A percentile compares a stretch with the other conserved stretches of the same genome.
Conservation (phyloP, 2,113 vertebrate species). For the Pangasianodon hypophthalmus region DNA sequence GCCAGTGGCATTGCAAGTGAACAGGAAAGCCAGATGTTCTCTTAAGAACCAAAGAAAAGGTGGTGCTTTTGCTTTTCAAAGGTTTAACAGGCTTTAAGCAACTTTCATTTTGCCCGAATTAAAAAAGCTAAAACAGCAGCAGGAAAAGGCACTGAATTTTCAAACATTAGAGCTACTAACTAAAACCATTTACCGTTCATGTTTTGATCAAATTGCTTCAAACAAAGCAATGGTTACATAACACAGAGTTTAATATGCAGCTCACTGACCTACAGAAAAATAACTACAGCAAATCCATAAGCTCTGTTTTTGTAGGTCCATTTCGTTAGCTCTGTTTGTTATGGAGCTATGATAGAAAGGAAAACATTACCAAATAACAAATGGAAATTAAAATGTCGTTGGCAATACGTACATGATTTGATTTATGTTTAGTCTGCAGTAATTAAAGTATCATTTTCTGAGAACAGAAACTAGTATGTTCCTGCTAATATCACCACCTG, state of each 20-base stretch:
- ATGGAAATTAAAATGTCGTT: neutral
- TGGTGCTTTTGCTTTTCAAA: conserved; percentile 25
- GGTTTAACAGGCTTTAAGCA: conserved; percentile 7
- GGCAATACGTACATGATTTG: neutral
- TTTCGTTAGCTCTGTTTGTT: neutral
- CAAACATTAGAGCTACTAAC: neutral
- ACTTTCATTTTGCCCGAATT: neutral
- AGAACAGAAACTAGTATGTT: neutral
- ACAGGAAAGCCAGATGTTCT: conserved; percentile 28
- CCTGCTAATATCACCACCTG: neutral
- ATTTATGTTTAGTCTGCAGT: neutral
- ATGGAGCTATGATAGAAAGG: neutral
- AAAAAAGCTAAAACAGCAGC: neutral
- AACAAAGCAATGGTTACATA: neutral
- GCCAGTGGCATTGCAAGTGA: conserved; percentile 25
- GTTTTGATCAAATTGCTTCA: neutral
- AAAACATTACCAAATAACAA: neutral
- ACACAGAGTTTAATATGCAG: neutral
- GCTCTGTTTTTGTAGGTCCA: neutral
- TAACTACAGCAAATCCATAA: neutral
- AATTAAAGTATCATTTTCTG: neutral
- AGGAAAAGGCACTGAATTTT: neutral
- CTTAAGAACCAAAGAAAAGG: conserved; percentile 14
- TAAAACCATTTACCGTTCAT: neutral
- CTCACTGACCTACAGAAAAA: neutral